Percentiles rank a stretch among this genome's conserved stretches.
Evolutionary conservation across 2,797 vertebrate species (phyloP).

Genomic region (Periophthalmus magnuspinnatus): DNA sequence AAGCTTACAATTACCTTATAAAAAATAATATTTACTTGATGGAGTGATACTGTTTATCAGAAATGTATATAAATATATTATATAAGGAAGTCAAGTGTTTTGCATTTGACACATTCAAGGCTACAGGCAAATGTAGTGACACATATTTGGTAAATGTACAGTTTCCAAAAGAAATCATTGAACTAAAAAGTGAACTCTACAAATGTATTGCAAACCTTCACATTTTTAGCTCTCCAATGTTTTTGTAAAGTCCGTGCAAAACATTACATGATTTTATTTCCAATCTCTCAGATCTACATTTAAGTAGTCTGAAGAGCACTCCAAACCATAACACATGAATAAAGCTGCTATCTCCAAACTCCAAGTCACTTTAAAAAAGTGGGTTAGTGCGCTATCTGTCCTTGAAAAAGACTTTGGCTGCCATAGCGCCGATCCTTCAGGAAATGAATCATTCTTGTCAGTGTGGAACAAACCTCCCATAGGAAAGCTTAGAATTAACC

Average conservation of each 20-base stretch:
- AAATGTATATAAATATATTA: not conserved
- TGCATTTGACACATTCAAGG: not conserved
- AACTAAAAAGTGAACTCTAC: not conserved
- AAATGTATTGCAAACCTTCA: not conserved
- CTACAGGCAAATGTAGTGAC: not conserved
- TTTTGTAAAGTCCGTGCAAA: not conserved
- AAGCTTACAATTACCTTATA: not conserved
- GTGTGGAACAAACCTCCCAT: slow-evolving; percentile 48
- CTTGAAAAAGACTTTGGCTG: slow-evolving; percentile 65
- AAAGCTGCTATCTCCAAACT: slow-evolving; percentile 37
- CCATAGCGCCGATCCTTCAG: slow-evolving; percentile 60
- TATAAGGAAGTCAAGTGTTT: not conserved
- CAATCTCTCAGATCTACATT: slow-evolving; percentile 11
- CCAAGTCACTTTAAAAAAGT: slow-evolving; percentile 47
- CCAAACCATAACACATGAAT: slow-evolving; percentile 33
- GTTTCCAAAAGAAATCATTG: not conserved
- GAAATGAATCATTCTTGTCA: slow-evolving; percentile 63
- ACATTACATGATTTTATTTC: slow-evolving; percentile 1
- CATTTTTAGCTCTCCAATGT: not conserved
- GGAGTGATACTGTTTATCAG: not conserved
- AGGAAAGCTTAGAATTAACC: slow-evolving; percentile 58
- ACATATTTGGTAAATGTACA: not conserved
- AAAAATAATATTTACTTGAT: not conserved
- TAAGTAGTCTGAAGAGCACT: slow-evolving; percentile 28
- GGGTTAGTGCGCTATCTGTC: slow-evolving; percentile 57